These are phyloP conservation scores for Phortica magna DNA, from an alignment of 2,888 invertebrate species.

Conservation along the genomic window DNA sequence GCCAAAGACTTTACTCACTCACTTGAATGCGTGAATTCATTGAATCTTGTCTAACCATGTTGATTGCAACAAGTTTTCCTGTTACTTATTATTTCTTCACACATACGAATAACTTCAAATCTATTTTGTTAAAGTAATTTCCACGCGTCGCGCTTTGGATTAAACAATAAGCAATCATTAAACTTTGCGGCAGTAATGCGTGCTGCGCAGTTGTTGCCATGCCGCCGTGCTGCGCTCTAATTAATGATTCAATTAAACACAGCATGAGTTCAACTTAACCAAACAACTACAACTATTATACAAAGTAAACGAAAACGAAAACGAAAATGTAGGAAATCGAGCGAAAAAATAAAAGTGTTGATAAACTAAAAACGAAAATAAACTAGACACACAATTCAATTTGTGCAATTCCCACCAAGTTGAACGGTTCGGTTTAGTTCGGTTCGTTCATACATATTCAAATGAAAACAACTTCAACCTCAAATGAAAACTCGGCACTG, in stretches of 20 bases:
- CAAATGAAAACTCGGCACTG: background rate
- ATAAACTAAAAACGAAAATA: constrained; percentile 14
- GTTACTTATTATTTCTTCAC: background rate
- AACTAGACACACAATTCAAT: constrained; percentile 33
- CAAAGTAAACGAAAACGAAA: constrained; percentile 11
- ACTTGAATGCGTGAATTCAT: too few species aligned
- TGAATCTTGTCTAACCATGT: too few species aligned
- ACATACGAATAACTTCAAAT: constrained; percentile 16
- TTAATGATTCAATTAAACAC: constrained; percentile 35
- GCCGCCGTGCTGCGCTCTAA: constrained; percentile 20
- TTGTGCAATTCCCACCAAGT: background rate
- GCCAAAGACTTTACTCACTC: too few species aligned
- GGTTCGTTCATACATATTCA: background rate
- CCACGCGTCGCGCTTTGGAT: background rate
- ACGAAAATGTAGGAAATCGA: background rate
- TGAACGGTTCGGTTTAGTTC: background rate
- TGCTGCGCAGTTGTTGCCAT: background rate
- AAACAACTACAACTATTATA: background rate
- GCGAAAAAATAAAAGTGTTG: background rate
- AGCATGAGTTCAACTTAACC: constrained; percentile 23
- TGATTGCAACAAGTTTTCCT: background rate
- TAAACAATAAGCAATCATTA: constrained; percentile 9
- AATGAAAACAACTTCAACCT: background rate
- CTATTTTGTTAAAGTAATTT: constrained; percentile 16
- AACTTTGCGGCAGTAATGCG: constrained; percentile 6